These are phyloP conservation scores for Vanessa cardui DNA, from an alignment of 2,888 invertebrate genomes.

Conservation along the genomic window DNA sequence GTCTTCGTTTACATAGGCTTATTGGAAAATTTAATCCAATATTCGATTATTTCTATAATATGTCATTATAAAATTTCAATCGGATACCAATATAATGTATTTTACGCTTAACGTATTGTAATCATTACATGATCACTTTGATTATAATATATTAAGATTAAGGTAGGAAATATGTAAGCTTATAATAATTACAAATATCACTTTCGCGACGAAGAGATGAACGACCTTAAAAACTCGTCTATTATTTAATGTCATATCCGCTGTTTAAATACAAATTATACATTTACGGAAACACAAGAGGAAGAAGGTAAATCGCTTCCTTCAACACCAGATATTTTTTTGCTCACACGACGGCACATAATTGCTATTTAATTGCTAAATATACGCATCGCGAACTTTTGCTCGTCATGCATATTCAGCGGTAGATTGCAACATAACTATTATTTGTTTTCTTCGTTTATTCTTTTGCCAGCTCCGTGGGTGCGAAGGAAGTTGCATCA, in stretches of 20 bases:
- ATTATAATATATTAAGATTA: too few species aligned
- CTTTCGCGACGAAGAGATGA: conserved; percentile 3
- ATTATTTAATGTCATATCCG: conserved; percentile 36
- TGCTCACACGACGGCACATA: conserved; percentile 29
- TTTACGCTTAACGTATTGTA: too few species aligned
- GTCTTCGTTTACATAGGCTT: too few species aligned
- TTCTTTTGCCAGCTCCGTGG: conserved; percentile 56
- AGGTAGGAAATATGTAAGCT: neutral
- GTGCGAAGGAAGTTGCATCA: conserved; percentile 74
- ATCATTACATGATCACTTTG: too few species aligned
- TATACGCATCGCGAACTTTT: conserved; percentile 44
- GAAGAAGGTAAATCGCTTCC: conserved; percentile 42
- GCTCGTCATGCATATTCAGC: conserved; percentile 26
- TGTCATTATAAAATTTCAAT: too few species aligned
- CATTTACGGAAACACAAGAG: conserved; percentile 38
- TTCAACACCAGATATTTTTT: conserved; percentile 35
- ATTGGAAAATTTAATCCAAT: too few species aligned
- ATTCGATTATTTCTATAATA: too few species aligned
- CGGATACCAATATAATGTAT: too few species aligned
- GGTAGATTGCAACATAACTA: conserved; percentile 19
- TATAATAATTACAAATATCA: neutral
- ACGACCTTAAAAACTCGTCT: conserved; percentile 23
- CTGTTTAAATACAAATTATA: conserved; percentile 30
- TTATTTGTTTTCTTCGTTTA: conserved; percentile 24
- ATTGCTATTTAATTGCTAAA: conserved; percentile 44